Base-by-base conservation (phyloP, 2,888 invertebrate genomes). In the Polyommatus icarus region DNA sequence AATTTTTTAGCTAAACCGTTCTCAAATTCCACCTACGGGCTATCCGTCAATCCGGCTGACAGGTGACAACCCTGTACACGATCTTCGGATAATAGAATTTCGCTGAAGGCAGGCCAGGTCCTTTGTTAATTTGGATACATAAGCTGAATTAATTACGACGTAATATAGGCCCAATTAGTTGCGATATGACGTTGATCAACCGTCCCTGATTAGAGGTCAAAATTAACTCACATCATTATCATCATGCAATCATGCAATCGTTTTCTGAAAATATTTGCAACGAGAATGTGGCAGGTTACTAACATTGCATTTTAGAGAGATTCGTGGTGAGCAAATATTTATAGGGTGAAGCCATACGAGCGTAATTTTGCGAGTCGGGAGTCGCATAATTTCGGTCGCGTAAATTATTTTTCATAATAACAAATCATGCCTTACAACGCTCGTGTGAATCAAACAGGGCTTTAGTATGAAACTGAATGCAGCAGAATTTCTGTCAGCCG, bases 21-120 rank as follows among this genome's bases (percentile, higher is more conserved):
- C 29, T 67, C 67, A 67, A 67, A 67, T 67, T 67, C 29, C 67
- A 67, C 67, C 15, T 29, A 67, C 67, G 15, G 15, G 67, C 67
- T 67, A 67, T 67, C 67, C 67, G 67, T 67, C 67, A 67, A 67
- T 67, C 67, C 67, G 29, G 3, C 67, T 67, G 67, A 67, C 67
- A 67, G 67, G 67, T 6, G 29, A 67, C 67, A 67, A 29, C 67
- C 67, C 67, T 67, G 18, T 29, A 32, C 67, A 67, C 29, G 67
- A 67, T 67, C 29, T 67, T 67, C 12, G 29, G 67, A 67, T 67
- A 67, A 67, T 67, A 67, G 29, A 67, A 67, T 67, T 67, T 67
- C 67, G 29, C 67, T 29, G 18, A 67, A 29, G 18, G 29, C 29
- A 67, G 15, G 15, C 29, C 32, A 61, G 67, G 29, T 67, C 67